Percentiles rank a stretch among this genome's conserved stretches.
Conservation (phyloP, 1,140 invertebrate genomes). For the Cylas formicarius region DNA sequence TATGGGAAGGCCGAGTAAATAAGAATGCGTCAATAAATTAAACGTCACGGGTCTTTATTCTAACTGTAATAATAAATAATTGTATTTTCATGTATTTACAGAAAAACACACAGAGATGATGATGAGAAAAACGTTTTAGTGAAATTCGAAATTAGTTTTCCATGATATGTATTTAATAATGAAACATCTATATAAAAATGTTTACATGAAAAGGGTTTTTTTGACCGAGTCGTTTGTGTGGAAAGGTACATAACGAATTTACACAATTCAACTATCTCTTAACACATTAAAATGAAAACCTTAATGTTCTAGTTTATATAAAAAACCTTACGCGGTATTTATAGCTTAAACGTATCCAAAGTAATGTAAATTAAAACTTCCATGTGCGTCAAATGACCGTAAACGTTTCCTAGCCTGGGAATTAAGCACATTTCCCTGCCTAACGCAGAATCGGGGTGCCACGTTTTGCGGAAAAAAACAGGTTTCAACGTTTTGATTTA, state of each 20-base stretch:
- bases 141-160: conserved; percentile 27
- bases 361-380: neutral
- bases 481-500: neutral
- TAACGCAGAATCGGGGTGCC: no score
- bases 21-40: neutral
- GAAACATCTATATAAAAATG: conserved; percentile 31
- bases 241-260: conserved; percentile 5
- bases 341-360: neutral
- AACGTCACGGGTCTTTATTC: conserved; percentile 25
- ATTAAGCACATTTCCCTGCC: neutral
- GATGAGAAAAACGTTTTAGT: conserved; percentile 14
- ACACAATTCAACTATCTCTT: neutral
- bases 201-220: conserved; percentile 22
- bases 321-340: neutral
- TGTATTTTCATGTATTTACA: conserved; percentile 29
- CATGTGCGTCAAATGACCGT: neutral
- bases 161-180: conserved; percentile 30
- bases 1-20: neutral
- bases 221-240: neutral
- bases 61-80: conserved; percentile 32
- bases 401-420: neutral
- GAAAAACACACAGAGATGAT: conserved; percentile 24
- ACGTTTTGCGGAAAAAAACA: no score
- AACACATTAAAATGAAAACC: neutral
- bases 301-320: neutral